These are phyloP conservation scores for Napeogenes sylphis DNA, from an alignment of 2,888 invertebrate genomes.

Conservation along the genomic window DNA sequence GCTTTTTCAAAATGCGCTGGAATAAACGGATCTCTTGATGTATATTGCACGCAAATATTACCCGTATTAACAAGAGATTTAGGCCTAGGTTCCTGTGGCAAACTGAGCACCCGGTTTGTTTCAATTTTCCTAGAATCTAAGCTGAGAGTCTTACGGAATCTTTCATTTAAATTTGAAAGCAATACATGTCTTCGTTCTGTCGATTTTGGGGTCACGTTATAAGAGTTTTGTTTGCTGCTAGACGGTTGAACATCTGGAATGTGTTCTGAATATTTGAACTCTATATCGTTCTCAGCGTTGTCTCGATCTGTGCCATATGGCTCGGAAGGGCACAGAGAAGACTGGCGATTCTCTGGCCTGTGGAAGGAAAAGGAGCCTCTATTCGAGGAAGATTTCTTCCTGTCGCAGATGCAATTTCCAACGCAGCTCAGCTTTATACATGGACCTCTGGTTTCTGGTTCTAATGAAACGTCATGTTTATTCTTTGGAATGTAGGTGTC, in stretches of 20 bases:
- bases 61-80: constrained; percentile 69
- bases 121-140: constrained; percentile 70
- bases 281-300: constrained; percentile 67
- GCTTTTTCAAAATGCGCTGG: constrained; percentile 61
- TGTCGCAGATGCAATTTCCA: constrained; percentile 65
- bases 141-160: constrained; percentile 72
- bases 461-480: constrained; percentile 56
- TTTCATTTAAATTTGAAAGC: constrained; percentile 67
- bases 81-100: constrained; percentile 62
- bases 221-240: constrained; percentile 66
- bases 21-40: constrained; percentile 52
- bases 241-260: constrained; percentile 65
- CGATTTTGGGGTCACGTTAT: constrained; percentile 70
- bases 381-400: constrained; percentile 57
- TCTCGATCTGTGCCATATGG: constrained; percentile 52
- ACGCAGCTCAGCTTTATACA: constrained; percentile 64
- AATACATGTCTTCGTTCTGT: constrained; percentile 65
- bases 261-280: constrained; percentile 71
- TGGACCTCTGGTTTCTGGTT: constrained; percentile 49
- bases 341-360: constrained; percentile 56
- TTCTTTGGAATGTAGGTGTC: constrained; percentile 65
- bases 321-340: constrained; percentile 54
- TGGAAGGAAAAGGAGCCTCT: constrained; percentile 70
- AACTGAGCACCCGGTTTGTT: constrained; percentile 56
- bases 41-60: constrained; percentile 61